phyloP scores from a whole-genome alignment of 2,888 invertebrate genomes.

The Dynastes tityus region DNA sequence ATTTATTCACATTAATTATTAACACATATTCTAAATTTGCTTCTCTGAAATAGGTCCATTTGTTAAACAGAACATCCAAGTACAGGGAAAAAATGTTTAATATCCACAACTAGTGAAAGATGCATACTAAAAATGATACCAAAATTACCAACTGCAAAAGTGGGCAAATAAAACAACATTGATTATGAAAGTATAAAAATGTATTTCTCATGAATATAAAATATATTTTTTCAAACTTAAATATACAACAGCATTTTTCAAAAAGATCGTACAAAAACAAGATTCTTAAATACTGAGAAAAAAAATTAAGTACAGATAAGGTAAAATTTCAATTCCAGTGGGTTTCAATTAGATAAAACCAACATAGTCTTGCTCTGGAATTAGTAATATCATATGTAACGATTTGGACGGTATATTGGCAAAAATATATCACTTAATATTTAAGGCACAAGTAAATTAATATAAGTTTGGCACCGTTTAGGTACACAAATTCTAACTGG shows the following conservation, averaged over 20 bases:
- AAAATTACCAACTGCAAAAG: background rate
- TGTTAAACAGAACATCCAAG: no score
- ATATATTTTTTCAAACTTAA: constrained; percentile 41
- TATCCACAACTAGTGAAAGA: no score
- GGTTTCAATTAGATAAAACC: background rate
- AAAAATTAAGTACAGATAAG: background rate
- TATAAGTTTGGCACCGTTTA: constrained; percentile 31
- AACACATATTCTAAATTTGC: no score
- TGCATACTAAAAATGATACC: no score
- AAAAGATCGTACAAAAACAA: background rate
- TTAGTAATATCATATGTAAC: constrained; percentile 6
- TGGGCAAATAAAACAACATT: constrained; percentile 20
- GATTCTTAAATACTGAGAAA: background rate
- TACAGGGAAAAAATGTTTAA: no score
- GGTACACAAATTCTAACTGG: constrained; percentile 16
- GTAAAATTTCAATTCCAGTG: background rate
- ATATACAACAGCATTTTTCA: constrained; percentile 22
- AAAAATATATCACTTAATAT: constrained; percentile 33
- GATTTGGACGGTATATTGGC: constrained; percentile 20
- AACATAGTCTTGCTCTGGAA: constrained; percentile 8
- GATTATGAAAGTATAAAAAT: constrained; percentile 40
- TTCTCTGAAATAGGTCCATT: no score
- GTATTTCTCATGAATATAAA: constrained; percentile 36
- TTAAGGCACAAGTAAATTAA: constrained; percentile 34
- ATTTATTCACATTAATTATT: no score